A percentile compares a stretch with the other conserved stretches of the same genome.
phyloP scores from a whole-genome alignment of 2,888 invertebrate genomes.

The Ennomos fuscantarius region DNA sequence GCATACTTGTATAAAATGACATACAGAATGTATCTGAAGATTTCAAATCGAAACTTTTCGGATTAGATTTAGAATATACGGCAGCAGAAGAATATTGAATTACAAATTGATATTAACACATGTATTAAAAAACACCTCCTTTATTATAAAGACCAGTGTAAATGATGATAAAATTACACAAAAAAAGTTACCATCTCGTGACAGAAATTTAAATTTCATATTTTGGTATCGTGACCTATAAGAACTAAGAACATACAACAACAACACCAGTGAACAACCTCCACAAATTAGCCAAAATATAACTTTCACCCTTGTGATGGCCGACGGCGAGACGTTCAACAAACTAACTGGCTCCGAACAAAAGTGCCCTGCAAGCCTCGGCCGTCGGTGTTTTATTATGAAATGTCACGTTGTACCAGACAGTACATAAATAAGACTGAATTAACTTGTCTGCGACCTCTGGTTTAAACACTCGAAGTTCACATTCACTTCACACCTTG shows the following conservation, averaged over 20 bases:
- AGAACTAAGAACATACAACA: neutral
- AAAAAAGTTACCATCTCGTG: too few relatives aligned
- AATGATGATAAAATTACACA: too few relatives aligned
- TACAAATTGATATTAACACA: too few relatives aligned
- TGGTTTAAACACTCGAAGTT: slow-evolving; percentile 63
- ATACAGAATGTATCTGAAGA: too few relatives aligned
- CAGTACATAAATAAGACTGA: slow-evolving; percentile 81
- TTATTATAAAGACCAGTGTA: too few relatives aligned
- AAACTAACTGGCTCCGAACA: slow-evolving; percentile 65
- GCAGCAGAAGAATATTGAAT: too few relatives aligned
- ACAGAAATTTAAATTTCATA: too few relatives aligned
- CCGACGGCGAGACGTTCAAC: slow-evolving; percentile 67
- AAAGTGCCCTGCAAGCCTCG: slow-evolving; percentile 59
- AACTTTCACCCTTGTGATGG: slow-evolving; percentile 42
- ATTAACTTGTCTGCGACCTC: slow-evolving; percentile 82
- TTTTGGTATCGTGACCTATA: too few relatives aligned
- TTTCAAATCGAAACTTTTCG: too few relatives aligned
- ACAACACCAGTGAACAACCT: slow-evolving; percentile 5
- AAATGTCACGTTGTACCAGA: slow-evolving; percentile 80
- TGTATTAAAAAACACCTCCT: too few relatives aligned
- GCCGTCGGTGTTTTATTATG: slow-evolving; percentile 74
- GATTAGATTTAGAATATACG: too few relatives aligned
- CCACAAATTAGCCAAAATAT: slow-evolving; percentile 20
- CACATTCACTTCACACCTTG: slow-evolving; percentile 64
- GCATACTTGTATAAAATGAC: too few relatives aligned